phyloP scores from a whole-genome alignment of 2,888 invertebrate genomes.

The Mayetiola destructor region DNA sequence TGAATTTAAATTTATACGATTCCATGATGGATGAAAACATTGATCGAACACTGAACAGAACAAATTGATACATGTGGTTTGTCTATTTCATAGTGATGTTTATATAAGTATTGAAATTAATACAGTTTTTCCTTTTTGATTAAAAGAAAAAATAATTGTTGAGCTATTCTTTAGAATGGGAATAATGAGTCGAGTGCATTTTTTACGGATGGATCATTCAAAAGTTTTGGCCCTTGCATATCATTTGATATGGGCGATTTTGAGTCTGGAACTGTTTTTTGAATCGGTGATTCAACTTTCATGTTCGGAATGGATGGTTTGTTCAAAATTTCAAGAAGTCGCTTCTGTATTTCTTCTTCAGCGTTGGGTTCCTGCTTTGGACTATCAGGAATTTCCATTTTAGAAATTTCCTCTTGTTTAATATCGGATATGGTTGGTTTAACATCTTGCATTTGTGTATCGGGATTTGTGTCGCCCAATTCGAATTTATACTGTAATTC shows the following conservation, averaged over 20 bases:
- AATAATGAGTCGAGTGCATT: slow-evolving; percentile 60
- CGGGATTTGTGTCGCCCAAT: slow-evolving; percentile 48
- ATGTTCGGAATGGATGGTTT: slow-evolving; percentile 32
- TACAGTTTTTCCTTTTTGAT: too few relatives aligned
- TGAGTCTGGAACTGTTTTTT: slow-evolving; percentile 27
- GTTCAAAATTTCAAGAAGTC: slow-evolving; percentile 32
- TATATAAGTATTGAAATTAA: too few relatives aligned
- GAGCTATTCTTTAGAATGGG: too few relatives aligned
- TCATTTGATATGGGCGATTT: neutral
- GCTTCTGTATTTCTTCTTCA: slow-evolving; percentile 34
- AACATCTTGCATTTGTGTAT: slow-evolving; percentile 25
- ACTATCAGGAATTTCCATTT: neutral
- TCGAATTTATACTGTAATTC: slow-evolving; percentile 62
- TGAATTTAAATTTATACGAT: too few relatives aligned
- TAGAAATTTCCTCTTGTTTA: neutral
- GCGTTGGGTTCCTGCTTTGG: slow-evolving; percentile 27
- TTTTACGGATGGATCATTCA: slow-evolving; percentile 63
- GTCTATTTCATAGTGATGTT: too few relatives aligned
- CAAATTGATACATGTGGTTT: too few relatives aligned
- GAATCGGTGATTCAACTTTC: slow-evolving; percentile 25
- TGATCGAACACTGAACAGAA: too few relatives aligned
- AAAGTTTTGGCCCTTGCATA: slow-evolving; percentile 38
- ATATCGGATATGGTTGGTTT: neutral
- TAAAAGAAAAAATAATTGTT: too few relatives aligned
- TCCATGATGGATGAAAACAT: too few relatives aligned